These are phyloP conservation scores for Ceratina australensis DNA, from an alignment of 1,140 invertebrate genomes.

Conservation along the genomic window DNA sequence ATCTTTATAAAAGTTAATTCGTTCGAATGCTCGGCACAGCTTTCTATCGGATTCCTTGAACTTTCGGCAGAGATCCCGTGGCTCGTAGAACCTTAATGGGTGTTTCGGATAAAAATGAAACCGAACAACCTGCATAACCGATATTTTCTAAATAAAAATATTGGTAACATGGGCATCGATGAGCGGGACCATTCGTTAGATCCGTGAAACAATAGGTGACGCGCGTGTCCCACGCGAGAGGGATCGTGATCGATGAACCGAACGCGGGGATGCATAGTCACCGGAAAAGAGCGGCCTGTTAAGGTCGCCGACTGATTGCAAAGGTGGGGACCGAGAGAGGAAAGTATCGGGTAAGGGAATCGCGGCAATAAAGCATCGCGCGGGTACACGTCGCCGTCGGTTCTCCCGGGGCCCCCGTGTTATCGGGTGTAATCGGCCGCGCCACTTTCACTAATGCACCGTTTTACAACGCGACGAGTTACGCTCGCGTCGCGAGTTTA, in stretches of 20 bases:
- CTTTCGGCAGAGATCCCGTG: too few species aligned
- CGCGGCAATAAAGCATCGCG: conserved; percentile 35
- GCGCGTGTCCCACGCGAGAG: not conserved
- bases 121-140: too few species aligned
- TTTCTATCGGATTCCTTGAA: too few species aligned
- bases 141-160: too few species aligned
- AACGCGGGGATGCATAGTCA: not conserved
- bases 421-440: conserved; percentile 59
- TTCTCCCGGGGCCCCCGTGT: conserved; percentile 13
- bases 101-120: too few species aligned
- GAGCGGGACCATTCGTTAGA: not conserved
- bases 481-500: conserved; percentile 55
- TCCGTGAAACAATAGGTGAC: not conserved
- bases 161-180: too few species aligned
- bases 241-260: not conserved
- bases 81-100: too few species aligned
- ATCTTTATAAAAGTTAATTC: too few species aligned
- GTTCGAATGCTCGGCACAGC: too few species aligned
- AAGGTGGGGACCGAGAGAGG: conserved; percentile 1
- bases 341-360: conserved; percentile 32
- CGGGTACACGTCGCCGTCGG: conserved; percentile 7
- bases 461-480: conserved; percentile 61
- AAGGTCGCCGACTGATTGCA: conserved; percentile 11
- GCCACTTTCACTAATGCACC: conserved; percentile 66
- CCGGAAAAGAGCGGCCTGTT: not conserved